Conservation (phyloP, 2,113 vertebrate species). For the Crotophaga sulcirostris region DNA sequence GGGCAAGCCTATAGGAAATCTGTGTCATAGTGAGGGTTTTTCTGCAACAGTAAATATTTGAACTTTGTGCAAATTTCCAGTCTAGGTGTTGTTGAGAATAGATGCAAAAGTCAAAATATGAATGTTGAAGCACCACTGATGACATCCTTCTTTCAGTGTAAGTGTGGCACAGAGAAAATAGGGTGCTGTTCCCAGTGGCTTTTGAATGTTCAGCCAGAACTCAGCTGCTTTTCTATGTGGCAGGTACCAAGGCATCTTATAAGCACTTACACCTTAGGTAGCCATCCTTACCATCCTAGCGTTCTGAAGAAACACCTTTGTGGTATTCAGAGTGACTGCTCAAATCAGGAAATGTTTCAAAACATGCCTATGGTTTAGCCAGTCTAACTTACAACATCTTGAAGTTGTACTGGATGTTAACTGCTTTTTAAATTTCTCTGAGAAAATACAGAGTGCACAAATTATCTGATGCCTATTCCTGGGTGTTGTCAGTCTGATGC, state of each 20-base stretch:
- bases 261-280: neutral
- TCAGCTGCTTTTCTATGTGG: neutral
- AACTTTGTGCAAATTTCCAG: neutral
- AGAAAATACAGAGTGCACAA: neutral
- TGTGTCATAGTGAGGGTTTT: neutral
- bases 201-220: neutral
- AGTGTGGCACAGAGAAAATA: neutral
- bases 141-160: neutral
- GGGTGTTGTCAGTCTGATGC: neutral
- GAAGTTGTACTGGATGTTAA: neutral
- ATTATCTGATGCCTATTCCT: neutral
- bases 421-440: neutral
- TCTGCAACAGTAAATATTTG: neutral
- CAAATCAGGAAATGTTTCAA: neutral
- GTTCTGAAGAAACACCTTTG: neutral
- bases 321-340: neutral
- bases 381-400: neutral
- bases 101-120: neutral
- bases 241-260: neutral
- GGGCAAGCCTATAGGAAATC: neutral
- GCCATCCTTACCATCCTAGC: neutral
- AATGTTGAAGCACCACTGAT: neutral
- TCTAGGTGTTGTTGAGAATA: neutral
- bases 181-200: neutral
- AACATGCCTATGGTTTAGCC: neutral